These are phyloP conservation scores for Protobothrops mucrosquamatus DNA, from an alignment of 2,113 vertebrate species.

Conservation along the genomic window DNA sequence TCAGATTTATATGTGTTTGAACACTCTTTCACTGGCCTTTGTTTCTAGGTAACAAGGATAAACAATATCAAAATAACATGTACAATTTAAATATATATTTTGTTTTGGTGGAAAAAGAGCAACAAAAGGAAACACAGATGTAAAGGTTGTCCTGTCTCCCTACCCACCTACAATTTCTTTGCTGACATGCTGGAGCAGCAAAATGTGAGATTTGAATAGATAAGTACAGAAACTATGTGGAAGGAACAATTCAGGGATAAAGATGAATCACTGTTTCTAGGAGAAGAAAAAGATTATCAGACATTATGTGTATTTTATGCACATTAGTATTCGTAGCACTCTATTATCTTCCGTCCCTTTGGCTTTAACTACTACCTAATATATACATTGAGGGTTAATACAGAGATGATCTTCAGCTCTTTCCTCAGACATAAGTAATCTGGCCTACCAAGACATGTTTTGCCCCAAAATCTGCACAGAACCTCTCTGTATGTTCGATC, in stretches of 20 bases:
- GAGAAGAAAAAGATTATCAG: constrained; percentile 59
- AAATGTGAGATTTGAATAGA: constrained; percentile 66
- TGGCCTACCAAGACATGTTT: neutral
- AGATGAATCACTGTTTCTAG: constrained; percentile 59
- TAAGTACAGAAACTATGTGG: constrained; percentile 40
- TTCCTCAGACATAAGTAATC: constrained; percentile 31
- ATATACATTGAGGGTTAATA: constrained; percentile 63
- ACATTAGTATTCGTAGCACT: constrained; percentile 64
- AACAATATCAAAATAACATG: constrained; percentile 29
- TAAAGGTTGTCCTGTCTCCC: constrained; percentile 35
- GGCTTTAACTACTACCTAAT: constrained; percentile 60
- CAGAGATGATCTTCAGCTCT: constrained; percentile 59
- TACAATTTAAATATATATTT: constrained; percentile 8
- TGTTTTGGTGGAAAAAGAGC: constrained; percentile 11
- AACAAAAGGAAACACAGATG: constrained; percentile 48
- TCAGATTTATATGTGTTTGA: neutral
- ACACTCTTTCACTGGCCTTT: neutral
- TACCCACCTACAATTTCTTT: neutral
- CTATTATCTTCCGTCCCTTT: constrained; percentile 50
- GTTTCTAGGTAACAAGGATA: constrained; percentile 10
- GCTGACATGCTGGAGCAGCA: constrained; percentile 42
- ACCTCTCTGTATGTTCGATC: neutral
- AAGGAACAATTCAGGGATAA: constrained; percentile 50
- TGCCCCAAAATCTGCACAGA: constrained; percentile 5
- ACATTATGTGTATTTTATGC: constrained; percentile 65